Conservation (phyloP, 1,140 invertebrate genomes). For the Acromyrmex charruanus region DNA sequence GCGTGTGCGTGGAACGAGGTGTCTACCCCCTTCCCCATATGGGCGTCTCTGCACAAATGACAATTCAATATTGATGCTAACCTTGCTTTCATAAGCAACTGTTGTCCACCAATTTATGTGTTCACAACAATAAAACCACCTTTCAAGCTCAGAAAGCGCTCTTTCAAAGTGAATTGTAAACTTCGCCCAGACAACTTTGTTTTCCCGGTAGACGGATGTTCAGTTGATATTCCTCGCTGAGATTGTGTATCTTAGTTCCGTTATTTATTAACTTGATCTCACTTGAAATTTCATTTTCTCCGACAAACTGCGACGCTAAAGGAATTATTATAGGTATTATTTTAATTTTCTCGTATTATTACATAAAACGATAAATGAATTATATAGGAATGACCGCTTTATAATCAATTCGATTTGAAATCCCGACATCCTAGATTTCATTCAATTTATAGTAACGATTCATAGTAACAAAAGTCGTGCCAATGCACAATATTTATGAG, state of each 20-base stretch:
- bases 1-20: constrained; percentile 45
- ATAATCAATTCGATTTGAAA: no score
- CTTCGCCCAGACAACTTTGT: constrained; percentile 46
- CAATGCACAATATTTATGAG: no score
- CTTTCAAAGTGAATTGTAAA: constrained; percentile 60
- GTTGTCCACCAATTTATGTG: constrained; percentile 54
- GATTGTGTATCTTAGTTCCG: neutral
- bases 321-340: neutral
- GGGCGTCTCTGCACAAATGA: constrained; percentile 38
- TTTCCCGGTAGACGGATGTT: constrained; percentile 32
- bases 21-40: neutral
- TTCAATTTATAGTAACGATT: no score
- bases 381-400: neutral
- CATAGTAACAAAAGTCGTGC: no score
- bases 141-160: constrained; percentile 37
- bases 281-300: constrained; percentile 14
- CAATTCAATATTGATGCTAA: constrained; percentile 72
- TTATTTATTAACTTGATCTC: constrained; percentile 43
- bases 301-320: neutral
- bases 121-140: constrained; percentile 65
- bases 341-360: constrained; percentile 12
- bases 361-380: neutral
- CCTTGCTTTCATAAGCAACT: constrained; percentile 66
- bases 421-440: no score
- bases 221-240: constrained; percentile 51